Evolutionary conservation across 2,113 vertebrate species (phyloP), one percentile per base, ranked within the genome.

Genomic region (Callopanchax toddi): DNA sequence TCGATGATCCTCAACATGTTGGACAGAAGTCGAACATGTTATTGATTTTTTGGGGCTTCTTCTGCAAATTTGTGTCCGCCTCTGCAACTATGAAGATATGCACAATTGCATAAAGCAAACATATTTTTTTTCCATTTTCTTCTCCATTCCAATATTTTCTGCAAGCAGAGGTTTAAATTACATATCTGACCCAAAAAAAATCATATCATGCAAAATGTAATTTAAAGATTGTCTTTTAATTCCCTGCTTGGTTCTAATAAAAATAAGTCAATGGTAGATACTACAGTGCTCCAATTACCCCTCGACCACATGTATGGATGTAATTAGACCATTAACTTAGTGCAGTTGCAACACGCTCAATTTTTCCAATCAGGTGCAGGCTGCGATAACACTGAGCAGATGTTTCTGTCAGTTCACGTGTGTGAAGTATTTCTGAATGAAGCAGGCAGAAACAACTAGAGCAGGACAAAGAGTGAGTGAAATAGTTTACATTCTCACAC

Each of bases 301-400:
- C 53, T 40, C 70, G 50, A 40, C 46, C 42, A 49, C 39, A 39
- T 63, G 72, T 22, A 64, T 77, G 75, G 60, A 59, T 70, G 74
- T 67, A 56, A 76, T 76, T 81, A 73, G 63, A 49, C 49, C 49
- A 81, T 85, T 82, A 79, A 60, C 34, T 42, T 1, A 12, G 37
- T 10, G 63, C 13, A 51, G 60, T n/a, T 62, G 37, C 32, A 72
- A 79, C 52, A 51, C 53, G 51, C 39, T 13, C 37, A n/a, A 11
- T 60, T 74, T 49, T 62, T 71, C 62, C 79, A 71, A 68, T 81
- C 75, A 85, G 72, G 75, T 77, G 69, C 60, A 61, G 67, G 42
- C 56, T 52, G 36, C 53, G 22, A 61, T 87, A 87, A 89, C 81
- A 53, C 72, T 37, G 69, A 78, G 69, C 87, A 89, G 83, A 85